Base-by-base conservation (phyloP, 2,888 invertebrate species). In the Leptopilina syphax region DNA sequence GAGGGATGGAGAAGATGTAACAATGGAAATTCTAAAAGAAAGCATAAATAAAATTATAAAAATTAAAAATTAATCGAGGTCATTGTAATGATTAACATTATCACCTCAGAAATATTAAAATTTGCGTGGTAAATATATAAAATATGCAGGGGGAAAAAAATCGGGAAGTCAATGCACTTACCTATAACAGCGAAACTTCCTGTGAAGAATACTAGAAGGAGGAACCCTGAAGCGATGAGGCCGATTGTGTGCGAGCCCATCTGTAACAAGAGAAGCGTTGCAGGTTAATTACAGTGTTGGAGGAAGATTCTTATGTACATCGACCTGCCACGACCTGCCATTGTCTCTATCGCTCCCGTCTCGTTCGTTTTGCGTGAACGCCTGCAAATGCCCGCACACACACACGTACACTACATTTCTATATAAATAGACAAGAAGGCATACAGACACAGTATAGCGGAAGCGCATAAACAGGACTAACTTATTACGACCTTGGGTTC, bases 211-310 rank as follows among this genome's bases (percentile, higher is more conserved):
- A 87, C 87, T 81, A 90, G 83, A 70, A 91, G 81, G 79, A 90
- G 83, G 81, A 89, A 82, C 83, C 87, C 89, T 82, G 87, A 85
- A 83, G 87, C 85, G 82, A 86, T 80, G 83, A 83, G 83, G 83
- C 88, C 84, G 81, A 86, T 87, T 81, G 86, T 85, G 83, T 84
- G 82, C 85, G 89, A 89, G 86, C 89, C 89, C 91, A 91, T 91
- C 91, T 91, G 88, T 68, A 91, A 91, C 82, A 84, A 76, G 85
- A 84, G 80, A 87, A 84, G 77, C 81, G 77, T 82, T 78, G 50
- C 81, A 73, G 81, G 83, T 85, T 84, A 85, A 86, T 85, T 83
- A 81, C 77, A 54, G 65, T 65, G 79, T 80, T 79, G 7, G 27
- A 80, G 79, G 80, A 81, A 82, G 81, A 79, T 78, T 57, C 66